phyloP scores from a whole-genome alignment of 2,797 vertebrate species.

The Acridotheres tristis region DNA sequence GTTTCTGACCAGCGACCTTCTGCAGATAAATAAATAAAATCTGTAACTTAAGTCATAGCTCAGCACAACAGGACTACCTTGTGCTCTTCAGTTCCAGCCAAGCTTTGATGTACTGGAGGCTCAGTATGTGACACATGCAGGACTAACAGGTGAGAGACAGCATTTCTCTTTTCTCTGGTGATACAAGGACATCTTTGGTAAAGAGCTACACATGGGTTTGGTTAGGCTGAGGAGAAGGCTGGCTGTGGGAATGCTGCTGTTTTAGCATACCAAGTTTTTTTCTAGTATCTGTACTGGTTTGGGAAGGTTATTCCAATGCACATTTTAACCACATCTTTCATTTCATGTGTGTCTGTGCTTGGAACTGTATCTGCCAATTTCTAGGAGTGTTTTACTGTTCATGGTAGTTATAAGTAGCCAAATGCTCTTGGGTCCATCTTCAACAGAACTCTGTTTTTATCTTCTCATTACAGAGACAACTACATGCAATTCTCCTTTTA shows the following conservation, averaged over 20 bases:
- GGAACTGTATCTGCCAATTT: neutral
- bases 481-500: neutral
- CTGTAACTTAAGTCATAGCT: neutral
- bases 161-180: neutral
- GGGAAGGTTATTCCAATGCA: neutral
- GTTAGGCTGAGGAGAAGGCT: neutral
- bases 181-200: neutral
- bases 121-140: neutral
- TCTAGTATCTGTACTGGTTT: neutral
- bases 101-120: neutral
- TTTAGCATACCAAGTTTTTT: neutral
- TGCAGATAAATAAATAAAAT: neutral
- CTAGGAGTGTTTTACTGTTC: neutral
- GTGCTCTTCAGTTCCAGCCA: neutral
- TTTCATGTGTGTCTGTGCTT: neutral
- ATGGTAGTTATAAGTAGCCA: neutral
- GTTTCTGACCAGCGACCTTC: neutral
- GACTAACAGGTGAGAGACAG: neutral
- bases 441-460: neutral
- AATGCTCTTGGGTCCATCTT: neutral
- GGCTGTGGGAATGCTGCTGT: neutral
- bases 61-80: neutral
- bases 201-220: neutral
- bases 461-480: neutral
- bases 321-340: neutral